phyloP scores from a whole-genome alignment of 1,140 invertebrate species.

The Microvelia longipes region DNA sequence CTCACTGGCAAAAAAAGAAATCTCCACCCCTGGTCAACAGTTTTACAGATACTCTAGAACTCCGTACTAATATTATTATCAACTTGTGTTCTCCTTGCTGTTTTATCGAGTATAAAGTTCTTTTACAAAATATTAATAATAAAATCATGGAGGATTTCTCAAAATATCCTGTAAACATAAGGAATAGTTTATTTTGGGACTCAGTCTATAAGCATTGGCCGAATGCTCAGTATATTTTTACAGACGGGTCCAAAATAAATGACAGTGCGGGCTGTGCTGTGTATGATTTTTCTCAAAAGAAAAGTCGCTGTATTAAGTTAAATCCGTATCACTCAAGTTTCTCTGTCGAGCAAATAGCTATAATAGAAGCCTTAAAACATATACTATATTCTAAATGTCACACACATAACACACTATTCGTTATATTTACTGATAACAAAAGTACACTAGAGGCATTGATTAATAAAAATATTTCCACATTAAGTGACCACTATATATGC shows the following conservation, averaged over 20 bases:
- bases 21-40: not conserved
- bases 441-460: too few relatives aligned
- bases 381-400: not conserved
- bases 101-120: not conserved
- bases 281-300: not conserved
- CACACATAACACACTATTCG: too few relatives aligned
- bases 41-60: not conserved
- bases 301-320: not conserved
- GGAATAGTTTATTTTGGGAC: not conserved
- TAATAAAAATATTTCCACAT: too few relatives aligned
- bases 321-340: not conserved
- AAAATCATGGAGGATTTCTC: not conserved
- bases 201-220: not conserved
- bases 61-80: not conserved
- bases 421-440: too few relatives aligned
- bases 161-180: not conserved
- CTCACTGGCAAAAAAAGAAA: not conserved
- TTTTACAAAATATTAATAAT: not conserved
- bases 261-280: not conserved
- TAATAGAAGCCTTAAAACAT: not conserved
- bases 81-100: not conserved
- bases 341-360: not conserved
- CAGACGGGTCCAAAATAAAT: slow-evolving; percentile 2
- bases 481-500: too few relatives aligned
- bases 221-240: not conserved